These are phyloP conservation scores for Harpagifer antarcticus DNA, from an alignment of 2,797 vertebrate genomes.

Conservation along the genomic window DNA sequence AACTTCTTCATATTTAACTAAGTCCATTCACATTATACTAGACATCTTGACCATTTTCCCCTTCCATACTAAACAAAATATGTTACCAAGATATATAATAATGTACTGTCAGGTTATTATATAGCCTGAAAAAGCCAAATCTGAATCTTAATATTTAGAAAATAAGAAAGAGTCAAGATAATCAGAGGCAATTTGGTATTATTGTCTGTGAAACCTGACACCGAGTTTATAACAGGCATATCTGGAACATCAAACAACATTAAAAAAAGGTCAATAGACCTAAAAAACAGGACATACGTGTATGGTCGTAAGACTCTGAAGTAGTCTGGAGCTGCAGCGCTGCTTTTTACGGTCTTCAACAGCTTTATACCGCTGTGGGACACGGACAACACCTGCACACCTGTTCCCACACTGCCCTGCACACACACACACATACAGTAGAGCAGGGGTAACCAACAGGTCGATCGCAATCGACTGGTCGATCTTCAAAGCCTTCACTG, in stretches of 20 bases:
- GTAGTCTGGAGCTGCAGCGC: slow-evolving; percentile 86
- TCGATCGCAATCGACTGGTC: too few relatives aligned
- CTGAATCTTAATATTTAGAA: background rate
- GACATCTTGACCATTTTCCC: too few relatives aligned
- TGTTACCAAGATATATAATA: too few relatives aligned
- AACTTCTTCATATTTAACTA: too few relatives aligned
- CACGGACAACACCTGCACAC: slow-evolving; percentile 94
- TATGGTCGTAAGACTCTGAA: slow-evolving; percentile 91
- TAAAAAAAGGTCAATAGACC: background rate
- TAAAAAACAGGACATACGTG: slow-evolving; percentile 82
- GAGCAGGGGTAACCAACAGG: too few relatives aligned
- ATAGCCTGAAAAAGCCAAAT: background rate
- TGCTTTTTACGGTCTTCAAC: slow-evolving; percentile 90
- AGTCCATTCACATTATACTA: too few relatives aligned
- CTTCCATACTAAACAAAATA: too few relatives aligned
- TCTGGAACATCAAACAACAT: background rate
- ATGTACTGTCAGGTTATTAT: background rate
- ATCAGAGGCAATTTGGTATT: background rate
- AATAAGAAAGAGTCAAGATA: background rate
- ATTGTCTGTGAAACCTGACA: background rate
- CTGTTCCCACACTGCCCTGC: slow-evolving; percentile 96
- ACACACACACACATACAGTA: slow-evolving; percentile 48
- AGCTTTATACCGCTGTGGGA: slow-evolving; percentile 94
- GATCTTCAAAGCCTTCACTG: too few relatives aligned
- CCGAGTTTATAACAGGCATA: background rate